phyloP scores from a whole-genome alignment of 2,797 vertebrate genomes.

The Lithobates pipiens region DNA sequence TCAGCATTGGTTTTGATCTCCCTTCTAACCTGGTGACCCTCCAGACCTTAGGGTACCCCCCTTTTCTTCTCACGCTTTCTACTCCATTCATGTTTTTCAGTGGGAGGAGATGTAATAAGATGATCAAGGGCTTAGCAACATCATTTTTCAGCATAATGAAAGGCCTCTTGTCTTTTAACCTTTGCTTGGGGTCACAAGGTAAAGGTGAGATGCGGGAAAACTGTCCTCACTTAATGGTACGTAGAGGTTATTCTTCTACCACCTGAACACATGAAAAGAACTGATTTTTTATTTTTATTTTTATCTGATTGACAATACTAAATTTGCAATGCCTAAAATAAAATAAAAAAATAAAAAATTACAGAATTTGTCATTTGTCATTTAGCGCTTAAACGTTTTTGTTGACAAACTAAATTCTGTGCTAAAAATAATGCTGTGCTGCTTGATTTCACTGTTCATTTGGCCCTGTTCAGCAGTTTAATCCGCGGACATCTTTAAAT shows the following conservation, averaged over 20 bases:
- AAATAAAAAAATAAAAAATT: not conserved
- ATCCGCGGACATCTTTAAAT: not conserved
- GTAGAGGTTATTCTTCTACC: slow-evolving; percentile 5
- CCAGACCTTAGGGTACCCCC: slow-evolving; percentile 43
- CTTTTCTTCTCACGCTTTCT: slow-evolving; percentile 50
- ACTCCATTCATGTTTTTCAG: slow-evolving; percentile 15
- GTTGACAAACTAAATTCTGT: not conserved
- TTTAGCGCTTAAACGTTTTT: not conserved
- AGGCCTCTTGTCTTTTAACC: slow-evolving; percentile 51
- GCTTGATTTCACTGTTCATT: not conserved
- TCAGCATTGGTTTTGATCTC: slow-evolving; percentile 44
- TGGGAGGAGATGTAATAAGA: slow-evolving; percentile 17
- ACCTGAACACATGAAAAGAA: slow-evolving; percentile 8
- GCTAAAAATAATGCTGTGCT: not conserved
- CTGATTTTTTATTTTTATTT: not conserved
- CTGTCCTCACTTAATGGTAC: not conserved
- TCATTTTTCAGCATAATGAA: slow-evolving; percentile 40
- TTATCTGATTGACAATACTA: slow-evolving; percentile 2
- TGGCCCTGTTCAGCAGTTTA: not conserved
- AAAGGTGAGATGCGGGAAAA: slow-evolving; percentile 33
- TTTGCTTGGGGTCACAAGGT: slow-evolving; percentile 49
- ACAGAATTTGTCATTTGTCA: not conserved
- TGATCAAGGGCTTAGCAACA: slow-evolving; percentile 25
- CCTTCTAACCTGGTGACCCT: slow-evolving; percentile 60
- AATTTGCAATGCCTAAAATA: not conserved